A percentile compares a stretch with the other conserved stretches of the same genome.
Conservation (phyloP, 1,140 invertebrate genomes). For the Drosophila grimshawi region DNA sequence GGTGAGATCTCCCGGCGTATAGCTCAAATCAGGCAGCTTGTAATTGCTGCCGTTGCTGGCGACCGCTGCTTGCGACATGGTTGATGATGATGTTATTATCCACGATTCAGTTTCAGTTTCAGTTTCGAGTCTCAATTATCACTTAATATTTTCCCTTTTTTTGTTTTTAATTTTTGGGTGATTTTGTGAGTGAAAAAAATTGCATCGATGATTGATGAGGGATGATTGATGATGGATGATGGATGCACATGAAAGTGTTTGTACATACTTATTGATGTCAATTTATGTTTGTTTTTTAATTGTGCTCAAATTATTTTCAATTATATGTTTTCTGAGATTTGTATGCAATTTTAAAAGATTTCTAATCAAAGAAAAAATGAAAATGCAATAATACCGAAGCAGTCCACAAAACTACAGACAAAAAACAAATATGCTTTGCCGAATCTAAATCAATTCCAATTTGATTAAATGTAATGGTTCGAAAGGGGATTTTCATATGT, state of each 20-base stretch:
- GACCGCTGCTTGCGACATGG: slow-evolving; percentile 66
- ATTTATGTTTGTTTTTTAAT: not conserved
- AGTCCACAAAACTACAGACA: too few relatives aligned
- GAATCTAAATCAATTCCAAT: too few relatives aligned
- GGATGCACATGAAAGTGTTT: not conserved
- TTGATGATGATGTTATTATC: slow-evolving; percentile 19
- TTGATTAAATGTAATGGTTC: too few relatives aligned
- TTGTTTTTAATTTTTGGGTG: too few relatives aligned
- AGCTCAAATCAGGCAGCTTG: slow-evolving; percentile 74
- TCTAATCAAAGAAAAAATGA: too few relatives aligned
- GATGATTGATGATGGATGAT: slow-evolving; percentile 13
- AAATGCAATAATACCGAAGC: too few relatives aligned
- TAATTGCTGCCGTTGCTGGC: slow-evolving; percentile 15
- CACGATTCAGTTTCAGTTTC: slow-evolving; percentile 2
- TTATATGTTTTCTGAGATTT: too few relatives aligned
- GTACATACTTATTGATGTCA: not conserved
- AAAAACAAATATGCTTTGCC: too few relatives aligned
- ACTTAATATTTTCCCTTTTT: not conserved
- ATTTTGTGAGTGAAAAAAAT: not conserved
- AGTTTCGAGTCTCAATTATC: not conserved
- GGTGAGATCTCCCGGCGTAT: slow-evolving; percentile 87
- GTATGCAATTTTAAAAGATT: too few relatives aligned
- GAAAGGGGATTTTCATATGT: too few relatives aligned
- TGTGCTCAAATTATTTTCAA: too few relatives aligned
- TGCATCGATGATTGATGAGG: not conserved